Evolutionary conservation across 2,797 vertebrate species (phyloP).

Genomic region (Lacerta bilineata): DNA sequence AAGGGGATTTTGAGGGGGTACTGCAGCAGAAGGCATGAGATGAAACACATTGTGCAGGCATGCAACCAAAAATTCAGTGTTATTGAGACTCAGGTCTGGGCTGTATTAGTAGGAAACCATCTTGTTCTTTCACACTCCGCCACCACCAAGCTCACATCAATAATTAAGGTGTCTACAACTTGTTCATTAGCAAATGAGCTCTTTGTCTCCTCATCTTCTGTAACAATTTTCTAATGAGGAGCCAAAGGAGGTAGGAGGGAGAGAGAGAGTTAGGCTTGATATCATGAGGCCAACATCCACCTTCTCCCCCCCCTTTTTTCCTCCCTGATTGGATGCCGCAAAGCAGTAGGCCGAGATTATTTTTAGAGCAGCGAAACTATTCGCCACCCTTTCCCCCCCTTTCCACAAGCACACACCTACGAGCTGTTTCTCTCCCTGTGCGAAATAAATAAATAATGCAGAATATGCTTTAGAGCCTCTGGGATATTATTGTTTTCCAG

Average conservation of each 20-base stretch:
- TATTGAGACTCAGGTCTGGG: rapidly evolving
- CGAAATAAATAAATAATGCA: conserved; percentile 59
- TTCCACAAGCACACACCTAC: background rate
- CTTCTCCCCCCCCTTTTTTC: background rate
- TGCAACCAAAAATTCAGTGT: background rate
- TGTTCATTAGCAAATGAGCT: background rate
- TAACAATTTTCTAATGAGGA: conserved; percentile 21
- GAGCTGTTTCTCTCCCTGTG: conserved; percentile 58
- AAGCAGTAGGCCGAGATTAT: conserved; percentile 36
- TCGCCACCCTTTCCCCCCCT: background rate
- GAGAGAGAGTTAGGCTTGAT: background rate
- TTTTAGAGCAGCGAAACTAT: conserved; percentile 8
- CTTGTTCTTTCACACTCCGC: background rate
- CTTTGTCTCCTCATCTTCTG: background rate
- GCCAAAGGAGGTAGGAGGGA: background rate
- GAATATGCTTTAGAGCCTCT: conserved; percentile 39
- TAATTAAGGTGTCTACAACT: background rate
- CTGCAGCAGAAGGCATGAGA: background rate
- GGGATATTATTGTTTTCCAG: conserved; percentile 49
- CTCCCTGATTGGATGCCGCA: conserved; percentile 16
- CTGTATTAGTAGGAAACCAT: background rate
- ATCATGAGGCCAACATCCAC: conserved; percentile 10
- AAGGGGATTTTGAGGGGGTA: too few relatives aligned
- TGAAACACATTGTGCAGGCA: background rate
- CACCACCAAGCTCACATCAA: background rate